Evolutionary conservation across 2,797 vertebrate species (phyloP), one percentile per base, ranked within the genome.

Genomic region (Girardinus metallicus): DNA sequence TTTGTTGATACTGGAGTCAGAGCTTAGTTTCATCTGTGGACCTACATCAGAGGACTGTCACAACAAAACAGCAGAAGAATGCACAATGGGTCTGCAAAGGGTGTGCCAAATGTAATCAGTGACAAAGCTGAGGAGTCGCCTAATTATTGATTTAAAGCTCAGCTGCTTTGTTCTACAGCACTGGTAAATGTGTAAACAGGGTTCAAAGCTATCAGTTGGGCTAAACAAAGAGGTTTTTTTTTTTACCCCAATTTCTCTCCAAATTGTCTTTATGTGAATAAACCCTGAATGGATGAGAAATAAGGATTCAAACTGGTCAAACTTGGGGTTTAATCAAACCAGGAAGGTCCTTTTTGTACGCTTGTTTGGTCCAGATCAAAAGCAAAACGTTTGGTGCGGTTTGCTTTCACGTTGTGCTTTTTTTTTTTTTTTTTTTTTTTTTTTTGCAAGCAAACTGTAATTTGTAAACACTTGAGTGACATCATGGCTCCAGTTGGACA

Each of bases 11-110:
- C 68, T 60, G 82, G 85, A 80, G 41, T 82, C 44, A 15, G 53
- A 72, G 82, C 51, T 87, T 87, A 86, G 86, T 74, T 75, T 86
- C 77, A 87, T 39, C 60, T 34, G 29, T 34, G 60, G 60, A 18
- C 29, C 60, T 18, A 36, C 15, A 15, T 60, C 57, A 60, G 31
- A 9, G 9, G 60, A 18, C 15, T 64, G 60, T 64, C 16, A 8
- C 34, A 39, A 39, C 64, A 68, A 68, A 57, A 68, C 66, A 12
- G 39, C 34, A 39, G 34, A 66, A 0, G 18, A 36, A 23, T 0
- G 34, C 18, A 39, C 62, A 66, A 36, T 5, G 39, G 64, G 18
- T 4, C 60, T 36, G 31, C 9, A 64, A 64, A 8, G 62, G 34
- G 18, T 11, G 31, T 10, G 60, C 1, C 64, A 68, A 41, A 68